Evolutionary conservation across 64 coral and sea anemone species (phyloP).

Genomic region (Astreopora myriophthalma): DNA sequence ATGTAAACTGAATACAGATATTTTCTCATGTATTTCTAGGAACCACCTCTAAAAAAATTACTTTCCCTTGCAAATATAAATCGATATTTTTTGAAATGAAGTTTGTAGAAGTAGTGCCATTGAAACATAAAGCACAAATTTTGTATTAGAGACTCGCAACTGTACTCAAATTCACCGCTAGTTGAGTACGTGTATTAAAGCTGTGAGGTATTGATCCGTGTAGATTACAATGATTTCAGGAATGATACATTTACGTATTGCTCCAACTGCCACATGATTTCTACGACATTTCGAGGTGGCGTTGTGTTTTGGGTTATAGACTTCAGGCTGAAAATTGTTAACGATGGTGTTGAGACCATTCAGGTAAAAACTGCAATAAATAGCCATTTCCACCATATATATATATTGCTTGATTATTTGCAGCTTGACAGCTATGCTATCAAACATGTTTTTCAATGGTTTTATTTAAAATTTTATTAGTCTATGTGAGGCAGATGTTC

Average conservation of each 20-base stretch:
- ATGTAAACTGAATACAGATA: slow-evolving; percentile 11
- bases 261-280: background rate
- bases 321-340: no score
- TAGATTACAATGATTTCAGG: background rate
- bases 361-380: background rate
- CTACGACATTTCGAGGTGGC: background rate
- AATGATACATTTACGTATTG: background rate
- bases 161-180: background rate
- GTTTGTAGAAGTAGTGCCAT: slow-evolving; percentile 18
- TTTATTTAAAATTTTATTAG: background rate
- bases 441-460: no score
- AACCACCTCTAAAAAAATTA: background rate
- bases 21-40: background rate
- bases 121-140: slow-evolving; percentile 13
- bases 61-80: background rate
- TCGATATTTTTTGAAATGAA: slow-evolving; percentile 53
- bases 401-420: slow-evolving; percentile 5
- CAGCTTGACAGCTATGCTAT: background rate
- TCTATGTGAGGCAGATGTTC: background rate
- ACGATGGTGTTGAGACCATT: no score
- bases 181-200: background rate
- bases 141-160: background rate
- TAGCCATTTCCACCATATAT: slow-evolving; percentile 1
- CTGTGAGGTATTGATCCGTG: background rate
- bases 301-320: no score